Percentiles rank a stretch among this genome's conserved stretches.
Evolutionary conservation across 2,113 vertebrate species (phyloP).

Genomic region (Ochotona princeps): DNA sequence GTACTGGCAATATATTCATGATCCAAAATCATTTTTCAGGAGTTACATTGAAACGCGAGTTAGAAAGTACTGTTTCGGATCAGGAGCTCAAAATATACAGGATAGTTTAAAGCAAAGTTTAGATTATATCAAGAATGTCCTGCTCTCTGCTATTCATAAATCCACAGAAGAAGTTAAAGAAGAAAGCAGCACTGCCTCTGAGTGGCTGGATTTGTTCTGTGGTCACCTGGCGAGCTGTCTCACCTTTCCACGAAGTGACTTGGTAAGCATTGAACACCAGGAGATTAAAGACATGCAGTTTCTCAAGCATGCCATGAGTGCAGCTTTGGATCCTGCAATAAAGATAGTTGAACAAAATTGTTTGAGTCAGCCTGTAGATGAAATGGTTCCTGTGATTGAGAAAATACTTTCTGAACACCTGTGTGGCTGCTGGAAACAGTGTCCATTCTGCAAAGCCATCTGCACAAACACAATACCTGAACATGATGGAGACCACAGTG

Average conservation of each 20-base stretch:
- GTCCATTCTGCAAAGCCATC: slow-evolving; percentile 82
- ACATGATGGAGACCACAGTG: slow-evolving; percentile 77
- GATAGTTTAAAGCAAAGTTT: slow-evolving; percentile 53
- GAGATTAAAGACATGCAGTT: slow-evolving; percentile 80
- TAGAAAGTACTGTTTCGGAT: slow-evolving; percentile 61
- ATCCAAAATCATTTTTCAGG: slow-evolving; percentile 56
- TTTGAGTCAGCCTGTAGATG: background rate
- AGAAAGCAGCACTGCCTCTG: slow-evolving; percentile 62
- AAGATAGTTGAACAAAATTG: background rate
- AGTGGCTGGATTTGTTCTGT: slow-evolving; percentile 83
- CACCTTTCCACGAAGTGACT: slow-evolving; percentile 68
- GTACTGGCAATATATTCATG: slow-evolving; percentile 80
- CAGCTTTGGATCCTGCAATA: slow-evolving; percentile 33
- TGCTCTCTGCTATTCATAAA: slow-evolving; percentile 59
- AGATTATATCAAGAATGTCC: background rate
- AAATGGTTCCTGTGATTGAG: background rate
- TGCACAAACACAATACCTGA: slow-evolving; percentile 82
- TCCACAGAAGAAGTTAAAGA: slow-evolving; percentile 68
- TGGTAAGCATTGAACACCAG: slow-evolving; percentile 78
- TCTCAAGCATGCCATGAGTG: slow-evolving; percentile 69
- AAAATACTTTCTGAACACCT: slow-evolving; percentile 79
- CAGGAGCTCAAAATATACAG: slow-evolving; percentile 25
- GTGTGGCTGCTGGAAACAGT: slow-evolving; percentile 81
- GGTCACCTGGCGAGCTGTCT: slow-evolving; percentile 59
- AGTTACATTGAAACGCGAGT: slow-evolving; percentile 78